Percentiles rank a stretch among this genome's conserved stretches.
Conservation (phyloP, 2,113 vertebrate species). For the Ginglymostoma cirratum region DNA sequence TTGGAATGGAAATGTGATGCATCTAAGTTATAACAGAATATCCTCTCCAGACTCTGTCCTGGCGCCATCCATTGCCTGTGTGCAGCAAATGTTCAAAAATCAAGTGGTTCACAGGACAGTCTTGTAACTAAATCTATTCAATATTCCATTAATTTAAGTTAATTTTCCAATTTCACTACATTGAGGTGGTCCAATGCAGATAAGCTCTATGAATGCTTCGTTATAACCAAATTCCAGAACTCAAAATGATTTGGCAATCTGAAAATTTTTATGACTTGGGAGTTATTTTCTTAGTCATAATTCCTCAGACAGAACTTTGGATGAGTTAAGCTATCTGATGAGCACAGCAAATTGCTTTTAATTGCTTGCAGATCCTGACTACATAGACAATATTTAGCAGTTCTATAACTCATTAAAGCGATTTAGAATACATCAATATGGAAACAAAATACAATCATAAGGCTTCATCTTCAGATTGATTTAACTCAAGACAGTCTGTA, state of each 20-base stretch:
- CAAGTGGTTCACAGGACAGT: background rate
- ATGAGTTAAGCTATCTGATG: background rate
- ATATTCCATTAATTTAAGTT: background rate
- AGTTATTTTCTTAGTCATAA: background rate
- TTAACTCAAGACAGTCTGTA: background rate
- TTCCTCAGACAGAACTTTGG: background rate
- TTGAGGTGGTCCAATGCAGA: background rate
- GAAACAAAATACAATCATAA: background rate
- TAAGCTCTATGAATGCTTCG: background rate
- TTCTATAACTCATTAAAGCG: background rate
- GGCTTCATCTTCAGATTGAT: background rate
- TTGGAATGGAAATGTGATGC: conserved; percentile 14
- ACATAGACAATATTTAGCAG: background rate
- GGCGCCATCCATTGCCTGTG: background rate
- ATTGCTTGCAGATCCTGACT: background rate
- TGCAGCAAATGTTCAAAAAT: background rate
- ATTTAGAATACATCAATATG: background rate
- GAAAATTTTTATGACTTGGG: background rate
- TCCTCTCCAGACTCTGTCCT: background rate
- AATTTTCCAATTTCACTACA: background rate
- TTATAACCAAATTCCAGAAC: background rate
- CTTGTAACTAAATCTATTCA: background rate
- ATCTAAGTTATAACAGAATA: background rate
- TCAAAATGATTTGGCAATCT: background rate
- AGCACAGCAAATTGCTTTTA: background rate